Conservation (phyloP, 2,113 vertebrate genomes). For the Chamaetylas fuelleborni region DNA sequence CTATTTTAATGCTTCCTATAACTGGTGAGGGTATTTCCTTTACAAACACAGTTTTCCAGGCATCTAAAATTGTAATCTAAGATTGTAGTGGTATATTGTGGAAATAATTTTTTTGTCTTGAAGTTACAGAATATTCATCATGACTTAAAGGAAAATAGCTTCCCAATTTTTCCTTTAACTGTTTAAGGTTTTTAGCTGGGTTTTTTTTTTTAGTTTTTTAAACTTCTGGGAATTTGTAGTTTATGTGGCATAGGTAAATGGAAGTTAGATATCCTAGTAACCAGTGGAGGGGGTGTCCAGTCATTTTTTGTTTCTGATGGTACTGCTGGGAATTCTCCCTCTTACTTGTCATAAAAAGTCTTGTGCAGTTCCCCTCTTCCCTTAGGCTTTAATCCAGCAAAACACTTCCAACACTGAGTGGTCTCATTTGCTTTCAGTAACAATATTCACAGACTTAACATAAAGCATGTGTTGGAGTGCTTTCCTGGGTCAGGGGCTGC, state of each 20-base stretch:
- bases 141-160: neutral
- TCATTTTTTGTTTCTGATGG: neutral
- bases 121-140: neutral
- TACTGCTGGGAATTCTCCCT: neutral
- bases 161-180: neutral
- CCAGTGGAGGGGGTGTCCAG: neutral
- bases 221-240: neutral
- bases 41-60: neutral
- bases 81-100: neutral
- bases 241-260: neutral
- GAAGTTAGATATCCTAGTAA: neutral
- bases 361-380: neutral
- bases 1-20: neutral
- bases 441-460: slow-evolving; percentile 42
- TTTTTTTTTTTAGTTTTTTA: neutral
- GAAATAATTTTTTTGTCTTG: neutral
- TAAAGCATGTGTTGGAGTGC: slow-evolving; percentile 41
- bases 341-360: slow-evolving; percentile 11
- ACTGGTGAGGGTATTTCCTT: neutral
- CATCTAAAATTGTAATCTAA: neutral
- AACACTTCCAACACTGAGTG: slow-evolving; percentile 31
- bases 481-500: slow-evolving; percentile 20
- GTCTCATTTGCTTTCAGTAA: slow-evolving; percentile 53
- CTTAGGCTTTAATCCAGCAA: slow-evolving; percentile 28
- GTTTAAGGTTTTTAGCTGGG: neutral